Conservation (phyloP, 2,888 invertebrate genomes). For the Branchellion lobata region DNA sequence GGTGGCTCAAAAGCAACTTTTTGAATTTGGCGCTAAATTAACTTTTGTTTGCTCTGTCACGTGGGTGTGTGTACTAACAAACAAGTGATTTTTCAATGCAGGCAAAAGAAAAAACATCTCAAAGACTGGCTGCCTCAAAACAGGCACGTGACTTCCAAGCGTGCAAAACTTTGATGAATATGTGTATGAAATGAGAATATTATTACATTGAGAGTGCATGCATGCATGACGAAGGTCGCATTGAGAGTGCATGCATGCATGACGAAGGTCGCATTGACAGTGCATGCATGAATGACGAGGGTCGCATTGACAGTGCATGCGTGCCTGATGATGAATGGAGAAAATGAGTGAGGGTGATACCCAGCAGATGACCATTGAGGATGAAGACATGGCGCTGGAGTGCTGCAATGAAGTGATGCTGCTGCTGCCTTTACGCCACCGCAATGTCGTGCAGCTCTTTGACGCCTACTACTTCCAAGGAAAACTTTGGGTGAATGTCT, state of each 20-base stretch:
- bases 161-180: neutral
- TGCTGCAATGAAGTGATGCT: slow-evolving; percentile 36
- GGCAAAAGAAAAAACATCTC: neutral
- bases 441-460: slow-evolving; percentile 26
- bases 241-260: too few relatives aligned
- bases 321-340: too few relatives aligned
- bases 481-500: slow-evolving; percentile 42
- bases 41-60: neutral
- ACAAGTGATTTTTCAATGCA: slow-evolving; percentile 13
- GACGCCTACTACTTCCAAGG: slow-evolving; percentile 43
- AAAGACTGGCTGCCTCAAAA: slow-evolving; percentile 38
- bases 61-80: neutral
- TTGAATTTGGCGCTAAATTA: too few relatives aligned
- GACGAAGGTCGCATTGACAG: too few relatives aligned
- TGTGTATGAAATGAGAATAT: too few relatives aligned
- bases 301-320: too few relatives aligned
- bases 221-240: too few relatives aligned
- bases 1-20: neutral
- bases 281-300: too few relatives aligned
- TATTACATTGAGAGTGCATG: too few relatives aligned
- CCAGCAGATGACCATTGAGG: neutral
- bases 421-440: slow-evolving; percentile 25
- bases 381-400: slow-evolving; percentile 40
- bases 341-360: too few relatives aligned
- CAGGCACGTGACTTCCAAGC: neutral